Conservation (phyloP, 2,797 vertebrate genomes). For the Notamacropus eugenii region DNA sequence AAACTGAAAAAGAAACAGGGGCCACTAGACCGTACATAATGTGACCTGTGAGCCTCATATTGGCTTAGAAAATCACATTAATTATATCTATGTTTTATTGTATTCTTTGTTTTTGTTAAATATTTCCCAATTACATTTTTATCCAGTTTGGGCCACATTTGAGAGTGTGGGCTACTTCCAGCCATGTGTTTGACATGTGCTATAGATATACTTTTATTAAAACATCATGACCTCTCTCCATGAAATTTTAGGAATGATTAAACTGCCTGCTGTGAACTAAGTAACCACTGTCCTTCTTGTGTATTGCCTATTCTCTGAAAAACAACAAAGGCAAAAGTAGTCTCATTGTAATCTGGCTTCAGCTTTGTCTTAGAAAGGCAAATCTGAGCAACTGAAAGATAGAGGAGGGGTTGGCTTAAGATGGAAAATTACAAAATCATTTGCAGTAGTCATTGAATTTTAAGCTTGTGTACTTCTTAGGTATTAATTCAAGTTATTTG, state of each 20-base stretch:
- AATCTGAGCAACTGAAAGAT: slow-evolving; percentile 10
- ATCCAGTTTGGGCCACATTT: not conserved
- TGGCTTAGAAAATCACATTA: not conserved
- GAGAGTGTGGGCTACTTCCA: not conserved
- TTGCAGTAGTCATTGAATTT: slow-evolving; percentile 44
- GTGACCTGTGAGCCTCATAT: not conserved
- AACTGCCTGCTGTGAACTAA: not conserved
- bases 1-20: not conserved
- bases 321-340: slow-evolving; percentile 47
- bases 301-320: not conserved
- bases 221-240: not conserved
- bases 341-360: slow-evolving; percentile 22
- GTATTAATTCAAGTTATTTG: slow-evolving; percentile 39
- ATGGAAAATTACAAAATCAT: slow-evolving; percentile 43
- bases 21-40: not conserved
- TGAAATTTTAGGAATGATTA: not conserved
- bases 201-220: not conserved
- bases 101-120: not conserved
- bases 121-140: not conserved
- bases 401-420: not conserved
- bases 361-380: slow-evolving; percentile 42
- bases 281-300: not conserved
- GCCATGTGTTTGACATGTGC: not conserved
- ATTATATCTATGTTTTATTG: not conserved
- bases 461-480: slow-evolving; percentile 30